Evolutionary conservation across 2,113 vertebrate genomes (phyloP).

Genomic region (Phylloscopus whistleri): DNA sequence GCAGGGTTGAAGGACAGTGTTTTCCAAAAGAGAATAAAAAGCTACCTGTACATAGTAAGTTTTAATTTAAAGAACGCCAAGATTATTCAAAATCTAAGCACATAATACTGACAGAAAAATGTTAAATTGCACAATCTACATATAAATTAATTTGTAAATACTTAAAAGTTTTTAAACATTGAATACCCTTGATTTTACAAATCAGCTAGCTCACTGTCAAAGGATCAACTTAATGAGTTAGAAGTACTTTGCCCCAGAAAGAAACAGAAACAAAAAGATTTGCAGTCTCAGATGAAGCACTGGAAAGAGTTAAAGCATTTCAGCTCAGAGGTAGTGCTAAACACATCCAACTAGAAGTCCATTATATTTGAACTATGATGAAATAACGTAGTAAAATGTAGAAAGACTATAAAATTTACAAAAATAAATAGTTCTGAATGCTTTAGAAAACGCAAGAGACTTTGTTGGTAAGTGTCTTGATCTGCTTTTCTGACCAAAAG

Average conservation of each 20-base stretch:
- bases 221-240: conserved; percentile 36
- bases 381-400: conserved; percentile 73
- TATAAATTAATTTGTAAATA: conserved; percentile 71
- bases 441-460: conserved; percentile 70
- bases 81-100: conserved; percentile 71
- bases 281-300: conserved; percentile 65
- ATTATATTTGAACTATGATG: conserved; percentile 62
- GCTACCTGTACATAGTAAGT: conserved; percentile 65
- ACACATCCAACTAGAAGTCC: conserved; percentile 71
- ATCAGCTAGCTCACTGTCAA: conserved; percentile 57
- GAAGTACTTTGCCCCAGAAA: conserved; percentile 25
- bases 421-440: conserved; percentile 76
- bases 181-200: conserved; percentile 67
- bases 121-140: conserved; percentile 70
- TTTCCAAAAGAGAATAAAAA: conserved; percentile 62
- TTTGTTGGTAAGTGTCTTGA: conserved; percentile 45
- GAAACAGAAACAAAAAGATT: conserved; percentile 12
- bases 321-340: conserved; percentile 77
- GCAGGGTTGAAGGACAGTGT: conserved; percentile 55
- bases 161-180: conserved; percentile 56
- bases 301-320: conserved; percentile 70
- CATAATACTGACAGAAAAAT: conserved; percentile 70
- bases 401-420: conserved; percentile 76
- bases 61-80: conserved; percentile 66
- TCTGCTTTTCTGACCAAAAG: conserved; percentile 49